These are phyloP conservation scores for Carettochelys insculpta DNA, from an alignment of 2,113 vertebrate genomes.

Conservation along the genomic window DNA sequence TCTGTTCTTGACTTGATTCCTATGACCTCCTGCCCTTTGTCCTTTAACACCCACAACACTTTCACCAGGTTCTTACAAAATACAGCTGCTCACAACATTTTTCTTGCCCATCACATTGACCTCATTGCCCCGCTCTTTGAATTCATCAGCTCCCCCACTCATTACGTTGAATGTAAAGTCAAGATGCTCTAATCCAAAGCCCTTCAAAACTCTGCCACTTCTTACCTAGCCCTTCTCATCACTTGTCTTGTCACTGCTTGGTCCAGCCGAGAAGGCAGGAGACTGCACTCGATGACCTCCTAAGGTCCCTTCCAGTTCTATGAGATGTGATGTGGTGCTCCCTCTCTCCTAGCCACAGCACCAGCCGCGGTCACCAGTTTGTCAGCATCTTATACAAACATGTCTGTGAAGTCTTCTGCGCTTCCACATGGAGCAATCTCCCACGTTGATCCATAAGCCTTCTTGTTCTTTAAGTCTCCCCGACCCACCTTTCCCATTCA, in stretches of 20 bases:
- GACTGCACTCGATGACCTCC: too few relatives aligned
- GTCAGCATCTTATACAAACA: neutral
- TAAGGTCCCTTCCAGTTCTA: too few relatives aligned
- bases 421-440: neutral
- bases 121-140: neutral
- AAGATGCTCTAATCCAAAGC: neutral
- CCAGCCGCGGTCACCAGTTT: neutral
- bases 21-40: neutral
- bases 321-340: too few relatives aligned
- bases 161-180: neutral
- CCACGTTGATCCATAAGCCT: neutral
- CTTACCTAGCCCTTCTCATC: neutral
- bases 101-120: slow-evolving; percentile 19
- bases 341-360: neutral
- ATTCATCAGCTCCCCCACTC: neutral
- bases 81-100: neutral
- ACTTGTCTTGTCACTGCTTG: neutral
- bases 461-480: neutral
- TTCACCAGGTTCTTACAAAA: slow-evolving; percentile 12
- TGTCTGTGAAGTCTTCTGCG: neutral
- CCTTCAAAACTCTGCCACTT: neutral
- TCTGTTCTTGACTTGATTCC: neutral
- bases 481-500: neutral
- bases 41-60: neutral
- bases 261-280: too few relatives aligned